Base-by-base conservation (phyloP, 2,888 invertebrate species). In the Eupsilia transversa region DNA sequence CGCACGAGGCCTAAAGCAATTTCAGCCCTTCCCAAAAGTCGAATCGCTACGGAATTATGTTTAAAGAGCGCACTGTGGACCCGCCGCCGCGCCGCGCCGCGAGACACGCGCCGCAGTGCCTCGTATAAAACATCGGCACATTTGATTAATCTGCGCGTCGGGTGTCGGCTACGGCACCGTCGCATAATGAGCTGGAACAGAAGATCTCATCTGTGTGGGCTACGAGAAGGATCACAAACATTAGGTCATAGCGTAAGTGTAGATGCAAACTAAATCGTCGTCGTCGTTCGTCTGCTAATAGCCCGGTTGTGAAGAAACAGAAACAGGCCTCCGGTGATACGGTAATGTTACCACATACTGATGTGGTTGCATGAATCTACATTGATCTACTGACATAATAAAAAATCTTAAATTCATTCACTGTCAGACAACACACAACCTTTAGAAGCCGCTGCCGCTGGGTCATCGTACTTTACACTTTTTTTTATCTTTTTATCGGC, bases 111-210 rank as follows among this genome's bases (percentile, higher is more conserved):
- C 43, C 49, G 10, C 57, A 30, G 35, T 10, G 46, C 20, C 41
- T 33, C 54, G 33, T 38, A 59, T 54, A 72, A 54, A 69, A 69
- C 74, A 60, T 67, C 69, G 70, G 52, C 63, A 60, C 41, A n/a
- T 74, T 82, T 75, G 63, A 79, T 79, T 67, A 82, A 75, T 74
- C 66, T 60, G 27, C 43, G 63, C 49, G 49, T 64, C 71, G 60
- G 52, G 54, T 59, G 69, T n/a, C 63, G 41, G 30, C 57, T 30
- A 38, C 6, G 33, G 57, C 3, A 9, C 56, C 46, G 10, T 14
- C 23, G 20, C 23, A 38, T 3, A 7, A 14, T 5, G 6, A 30
- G 5, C 7, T 17, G 0, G 3, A 30, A 20, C 66, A 79, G 66
- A 72, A 72, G 35, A 17, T 27, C 17, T 46, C 27, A 43, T 52